Percentiles rank a stretch among this genome's conserved stretches.
Conservation (phyloP, 2,888 invertebrate species). For the Hedya salicella region DNA sequence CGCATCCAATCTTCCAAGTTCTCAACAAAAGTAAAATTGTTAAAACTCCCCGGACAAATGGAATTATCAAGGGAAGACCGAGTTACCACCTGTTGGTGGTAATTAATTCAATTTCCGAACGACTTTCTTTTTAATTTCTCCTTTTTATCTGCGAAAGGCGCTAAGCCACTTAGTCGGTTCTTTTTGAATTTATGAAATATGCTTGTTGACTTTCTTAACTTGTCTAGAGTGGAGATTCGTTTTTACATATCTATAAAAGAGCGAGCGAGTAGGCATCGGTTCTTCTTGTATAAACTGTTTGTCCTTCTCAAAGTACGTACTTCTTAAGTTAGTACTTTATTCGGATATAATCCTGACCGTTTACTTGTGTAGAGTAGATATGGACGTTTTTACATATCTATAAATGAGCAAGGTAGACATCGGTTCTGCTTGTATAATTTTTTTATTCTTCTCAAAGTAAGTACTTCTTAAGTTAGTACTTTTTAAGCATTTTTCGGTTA, state of each 20-base stretch:
- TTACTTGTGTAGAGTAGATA: too few relatives aligned
- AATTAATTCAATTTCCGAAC: slow-evolving; percentile 77
- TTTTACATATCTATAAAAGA: not conserved
- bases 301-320: too few relatives aligned
- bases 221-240: not conserved
- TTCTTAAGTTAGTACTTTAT: too few relatives aligned
- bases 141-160: slow-evolving; percentile 45
- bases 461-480: too few relatives aligned
- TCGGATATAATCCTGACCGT: too few relatives aligned
- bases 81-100: slow-evolving; percentile 80
- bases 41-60: slow-evolving; percentile 74
- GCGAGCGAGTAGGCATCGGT: not conserved
- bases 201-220: slow-evolving; percentile 4
- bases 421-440: too few relatives aligned
- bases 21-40: slow-evolving; percentile 56
- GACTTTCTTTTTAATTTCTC: slow-evolving; percentile 48
- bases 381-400: too few relatives aligned
- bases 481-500: too few relatives aligned
- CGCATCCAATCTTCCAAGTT: slow-evolving; percentile 22
- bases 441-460: too few relatives aligned
- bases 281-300: too few relatives aligned
- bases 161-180: slow-evolving; percentile 46
- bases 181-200: slow-evolving; percentile 42
- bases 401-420: too few relatives aligned
- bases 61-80: slow-evolving; percentile 72